A percentile compares a stretch with the other conserved stretches of the same genome.
Conservation (phyloP, 2,797 vertebrate genomes). For the Sciurus carolinensis region DNA sequence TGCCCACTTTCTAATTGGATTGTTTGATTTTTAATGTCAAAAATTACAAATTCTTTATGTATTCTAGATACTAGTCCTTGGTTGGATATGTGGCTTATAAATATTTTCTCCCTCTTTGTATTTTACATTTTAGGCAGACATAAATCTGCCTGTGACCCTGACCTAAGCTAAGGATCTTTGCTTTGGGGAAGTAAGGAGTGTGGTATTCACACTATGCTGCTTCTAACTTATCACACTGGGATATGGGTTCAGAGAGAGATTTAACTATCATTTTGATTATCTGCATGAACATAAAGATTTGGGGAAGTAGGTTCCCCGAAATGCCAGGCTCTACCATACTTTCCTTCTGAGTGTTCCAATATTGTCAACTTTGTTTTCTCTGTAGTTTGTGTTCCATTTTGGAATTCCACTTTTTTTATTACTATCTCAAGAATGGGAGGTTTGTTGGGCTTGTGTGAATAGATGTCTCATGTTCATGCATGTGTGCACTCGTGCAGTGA, state of each 20-base stretch:
- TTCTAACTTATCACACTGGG: neutral
- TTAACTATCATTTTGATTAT: neutral
- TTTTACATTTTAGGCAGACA: neutral
- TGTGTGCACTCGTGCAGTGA: rapidly evolving
- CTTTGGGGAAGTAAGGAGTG: neutral
- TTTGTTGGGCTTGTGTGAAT: neutral
- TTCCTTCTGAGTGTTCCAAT: neutral
- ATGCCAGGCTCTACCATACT: neutral
- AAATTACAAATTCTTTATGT: neutral
- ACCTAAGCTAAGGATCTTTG: neutral
- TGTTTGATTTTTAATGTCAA: neutral
- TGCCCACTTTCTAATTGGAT: neutral
- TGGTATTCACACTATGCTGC: neutral
- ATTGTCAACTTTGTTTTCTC: neutral
- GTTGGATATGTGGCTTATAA: neutral
- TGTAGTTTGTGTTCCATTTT: neutral
- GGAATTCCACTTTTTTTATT: neutral
- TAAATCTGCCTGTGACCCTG: neutral
- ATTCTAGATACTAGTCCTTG: neutral
- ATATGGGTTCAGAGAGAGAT: neutral
- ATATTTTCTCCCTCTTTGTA: neutral
- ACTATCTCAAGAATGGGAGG: too few relatives aligned
- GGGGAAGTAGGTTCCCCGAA: neutral
- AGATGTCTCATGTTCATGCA: rapidly evolving
- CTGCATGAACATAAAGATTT: neutral